These are phyloP conservation scores for Eupithecia pulchellata DNA, from an alignment of 2,888 invertebrate genomes.

Conservation along the genomic window DNA sequence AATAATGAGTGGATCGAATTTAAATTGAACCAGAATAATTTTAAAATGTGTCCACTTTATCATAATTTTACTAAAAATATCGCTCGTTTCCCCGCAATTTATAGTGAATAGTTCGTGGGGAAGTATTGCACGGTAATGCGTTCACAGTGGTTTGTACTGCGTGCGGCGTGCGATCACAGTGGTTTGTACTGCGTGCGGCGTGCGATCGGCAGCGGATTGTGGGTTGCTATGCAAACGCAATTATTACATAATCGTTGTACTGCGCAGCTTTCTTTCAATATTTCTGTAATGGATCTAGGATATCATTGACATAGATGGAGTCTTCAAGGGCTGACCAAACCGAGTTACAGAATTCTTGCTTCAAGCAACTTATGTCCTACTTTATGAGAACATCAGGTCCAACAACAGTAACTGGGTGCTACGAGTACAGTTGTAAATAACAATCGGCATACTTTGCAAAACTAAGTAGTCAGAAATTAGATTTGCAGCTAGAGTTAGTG, in stretches of 20 bases:
- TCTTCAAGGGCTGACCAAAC: slow-evolving; percentile 15
- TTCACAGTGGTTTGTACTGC: background rate
- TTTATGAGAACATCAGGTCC: slow-evolving; percentile 6
- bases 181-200: background rate
- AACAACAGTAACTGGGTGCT: background rate
- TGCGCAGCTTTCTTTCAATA: background rate
- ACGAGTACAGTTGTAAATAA: background rate
- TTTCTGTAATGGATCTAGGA: background rate
- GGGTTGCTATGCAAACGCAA: background rate
- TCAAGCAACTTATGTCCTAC: background rate
- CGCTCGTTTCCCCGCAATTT: slow-evolving; percentile 5
- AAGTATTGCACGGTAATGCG: slow-evolving; percentile 3
- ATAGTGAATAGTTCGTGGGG: slow-evolving; percentile 1
- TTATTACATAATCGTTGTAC: background rate
- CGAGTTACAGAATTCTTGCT: slow-evolving; percentile 11
- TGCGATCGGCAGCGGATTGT: background rate
- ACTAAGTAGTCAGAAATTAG: slow-evolving; percentile 22
- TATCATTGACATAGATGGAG: slow-evolving; percentile 25
- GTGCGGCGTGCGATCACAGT: background rate
- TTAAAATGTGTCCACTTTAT: slow-evolving; percentile 40
- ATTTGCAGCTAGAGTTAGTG: slow-evolving; percentile 20
- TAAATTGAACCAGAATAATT: slow-evolving; percentile 31
- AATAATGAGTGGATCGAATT: slow-evolving; percentile 47
- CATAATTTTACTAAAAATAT: slow-evolving; percentile 12
- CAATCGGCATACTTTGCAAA: slow-evolving; percentile 13